A percentile compares a stretch with the other conserved stretches of the same genome.
Evolutionary conservation across 1,140 invertebrate genomes (phyloP).

Genomic region (Ganaspis sp.): DNA sequence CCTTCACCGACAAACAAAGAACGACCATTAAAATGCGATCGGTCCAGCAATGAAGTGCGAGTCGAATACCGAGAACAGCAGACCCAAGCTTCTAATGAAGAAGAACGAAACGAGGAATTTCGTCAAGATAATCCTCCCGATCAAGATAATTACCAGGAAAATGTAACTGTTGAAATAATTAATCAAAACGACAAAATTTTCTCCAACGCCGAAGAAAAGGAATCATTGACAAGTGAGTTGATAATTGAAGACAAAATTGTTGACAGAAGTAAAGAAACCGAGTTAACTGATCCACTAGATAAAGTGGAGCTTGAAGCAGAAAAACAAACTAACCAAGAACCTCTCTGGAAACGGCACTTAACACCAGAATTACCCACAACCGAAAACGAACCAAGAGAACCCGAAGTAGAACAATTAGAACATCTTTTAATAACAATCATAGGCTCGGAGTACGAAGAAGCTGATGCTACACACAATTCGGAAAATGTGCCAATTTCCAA

Average conservation of each 20-base stretch:
- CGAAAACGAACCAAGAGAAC: constrained; percentile 45
- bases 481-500: background rate
- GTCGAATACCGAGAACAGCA: constrained; percentile 57
- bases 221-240: background rate
- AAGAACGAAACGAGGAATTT: constrained; percentile 36
- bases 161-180: constrained; percentile 32
- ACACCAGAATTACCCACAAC: constrained; percentile 31
- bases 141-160: constrained; percentile 40
- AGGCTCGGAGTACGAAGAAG: constrained; percentile 62
- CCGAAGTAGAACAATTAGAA: constrained; percentile 69
- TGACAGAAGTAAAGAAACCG: background rate
- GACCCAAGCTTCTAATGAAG: constrained; percentile 40
- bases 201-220: background rate
- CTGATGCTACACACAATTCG: constrained; percentile 39
- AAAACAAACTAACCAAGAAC: constrained; percentile 34
- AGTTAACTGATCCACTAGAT: background rate
- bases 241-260: background rate
- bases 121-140: too few relatives aligned
- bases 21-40: background rate
- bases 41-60: background rate
- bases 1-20: background rate
- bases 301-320: constrained; percentile 36
- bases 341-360: constrained; percentile 38
- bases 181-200: constrained; percentile 5
- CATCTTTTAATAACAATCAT: constrained; percentile 67